phyloP scores from a whole-genome alignment of 2,113 vertebrate genomes.

The Macrotis lagotis region DNA sequence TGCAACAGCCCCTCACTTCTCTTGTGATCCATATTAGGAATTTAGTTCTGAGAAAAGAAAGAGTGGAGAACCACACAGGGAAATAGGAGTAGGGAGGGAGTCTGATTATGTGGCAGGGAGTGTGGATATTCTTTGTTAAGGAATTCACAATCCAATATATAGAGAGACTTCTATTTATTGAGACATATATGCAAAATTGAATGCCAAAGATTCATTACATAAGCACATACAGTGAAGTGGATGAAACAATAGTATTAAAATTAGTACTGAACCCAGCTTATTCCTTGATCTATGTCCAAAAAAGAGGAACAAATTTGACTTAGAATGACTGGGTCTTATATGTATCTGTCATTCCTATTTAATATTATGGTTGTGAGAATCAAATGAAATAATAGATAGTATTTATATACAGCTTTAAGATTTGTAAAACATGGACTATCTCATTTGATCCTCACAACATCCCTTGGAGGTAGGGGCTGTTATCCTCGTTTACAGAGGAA shows the following conservation, averaged over 20 bases:
- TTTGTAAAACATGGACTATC: neutral
- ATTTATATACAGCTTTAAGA: neutral
- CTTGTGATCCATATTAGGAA: neutral
- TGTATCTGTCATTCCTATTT: neutral
- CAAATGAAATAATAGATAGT: neutral
- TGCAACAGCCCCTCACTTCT: neutral
- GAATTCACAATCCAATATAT: neutral
- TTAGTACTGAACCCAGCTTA: neutral
- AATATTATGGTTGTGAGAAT: neutral
- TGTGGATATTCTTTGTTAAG: neutral
- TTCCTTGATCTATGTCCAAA: neutral
- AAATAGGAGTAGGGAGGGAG: neutral
- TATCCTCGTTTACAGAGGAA: neutral
- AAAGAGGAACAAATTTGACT: neutral
- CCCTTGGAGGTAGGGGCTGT: neutral
- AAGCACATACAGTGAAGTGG: neutral
- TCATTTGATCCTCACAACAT: neutral
- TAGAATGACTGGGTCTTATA: neutral
- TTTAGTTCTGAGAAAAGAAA: neutral
- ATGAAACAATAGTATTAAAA: neutral
- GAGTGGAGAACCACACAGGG: neutral
- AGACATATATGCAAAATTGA: neutral
- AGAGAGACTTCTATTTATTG: neutral
- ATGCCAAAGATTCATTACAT: neutral
- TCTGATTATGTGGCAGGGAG: neutral